Conservation (phyloP, 2,888 invertebrate species). For the Drosophila diplacantha region DNA sequence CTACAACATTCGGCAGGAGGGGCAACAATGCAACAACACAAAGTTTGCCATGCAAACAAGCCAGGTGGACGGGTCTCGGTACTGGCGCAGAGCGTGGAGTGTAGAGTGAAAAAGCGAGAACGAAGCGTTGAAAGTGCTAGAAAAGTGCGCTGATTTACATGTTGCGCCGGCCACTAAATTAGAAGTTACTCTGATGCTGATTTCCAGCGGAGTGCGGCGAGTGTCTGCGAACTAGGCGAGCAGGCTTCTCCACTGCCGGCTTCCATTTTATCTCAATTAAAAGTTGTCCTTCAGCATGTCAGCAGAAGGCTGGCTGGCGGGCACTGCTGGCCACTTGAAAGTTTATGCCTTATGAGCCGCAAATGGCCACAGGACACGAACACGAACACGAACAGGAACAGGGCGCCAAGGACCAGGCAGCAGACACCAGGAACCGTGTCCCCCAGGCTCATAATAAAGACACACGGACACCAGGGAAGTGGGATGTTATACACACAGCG, state of each 20-base stretch:
- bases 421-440: constrained; percentile 7
- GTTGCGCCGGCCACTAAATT: constrained; percentile 69
- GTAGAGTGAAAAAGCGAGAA: constrained; percentile 6
- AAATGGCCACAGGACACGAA: constrained; percentile 66
- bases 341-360: constrained; percentile 73
- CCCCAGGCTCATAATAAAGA: constrained; percentile 10
- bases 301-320: constrained; percentile 46
- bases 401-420: constrained; percentile 5
- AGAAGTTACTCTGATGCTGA: constrained; percentile 72
- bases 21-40: constrained; percentile 45
- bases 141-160: constrained; percentile 67
- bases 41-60: constrained; percentile 61
- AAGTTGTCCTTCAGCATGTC: constrained; percentile 71
- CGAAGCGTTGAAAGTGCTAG: constrained; percentile 46
- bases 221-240: constrained; percentile 11
- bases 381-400: constrained; percentile 49
- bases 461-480: constrained; percentile 28
- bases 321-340: constrained; percentile 65
- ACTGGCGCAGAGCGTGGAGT: neutral
- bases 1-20: constrained; percentile 26
- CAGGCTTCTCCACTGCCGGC: constrained; percentile 19
- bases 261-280: constrained; percentile 71
- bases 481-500: constrained; percentile 3
- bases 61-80: constrained; percentile 15
- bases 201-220: constrained; percentile 41